Evolutionary conservation across 2,888 invertebrate species (phyloP).

Genomic region (Morpho achilles): DNA sequence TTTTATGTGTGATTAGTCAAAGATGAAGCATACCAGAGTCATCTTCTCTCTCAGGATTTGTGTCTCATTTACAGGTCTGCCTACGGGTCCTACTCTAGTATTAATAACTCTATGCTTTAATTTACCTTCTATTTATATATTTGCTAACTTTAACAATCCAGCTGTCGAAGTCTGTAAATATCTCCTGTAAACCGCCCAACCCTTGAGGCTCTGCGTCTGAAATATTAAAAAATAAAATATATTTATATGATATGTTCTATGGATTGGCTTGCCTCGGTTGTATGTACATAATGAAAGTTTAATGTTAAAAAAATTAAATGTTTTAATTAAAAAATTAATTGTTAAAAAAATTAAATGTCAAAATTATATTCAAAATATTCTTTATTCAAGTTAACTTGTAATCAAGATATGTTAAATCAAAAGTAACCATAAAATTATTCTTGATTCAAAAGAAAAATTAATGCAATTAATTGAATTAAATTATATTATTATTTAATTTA

Average conservation of each 20-base stretch:
- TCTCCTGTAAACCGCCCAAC: constrained; percentile 37
- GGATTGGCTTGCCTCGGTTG: neutral
- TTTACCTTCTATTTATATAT: constrained; percentile 29
- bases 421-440: too few relatives aligned
- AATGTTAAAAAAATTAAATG: neutral
- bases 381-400: too few relatives aligned
- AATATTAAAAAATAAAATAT: constrained; percentile 11
- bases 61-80: too few relatives aligned
- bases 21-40: too few relatives aligned
- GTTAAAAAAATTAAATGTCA: neutral
- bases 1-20: too few relatives aligned
- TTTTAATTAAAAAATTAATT: neutral
- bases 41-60: too few relatives aligned
- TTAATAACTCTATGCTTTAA: neutral
- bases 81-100: too few relatives aligned
- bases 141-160: constrained; percentile 42
- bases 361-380: too few relatives aligned
- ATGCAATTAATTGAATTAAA: too few relatives aligned
- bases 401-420: too few relatives aligned
- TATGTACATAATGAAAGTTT: neutral
- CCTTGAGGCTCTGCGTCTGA: constrained; percentile 14
- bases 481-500: too few relatives aligned
- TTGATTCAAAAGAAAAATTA: too few relatives aligned
- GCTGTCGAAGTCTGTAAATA: constrained; percentile 49
- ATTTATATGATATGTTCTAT: neutral